Evolutionary conservation across 2,113 vertebrate genomes (phyloP).

Genomic region (Melospiza georgiana): DNA sequence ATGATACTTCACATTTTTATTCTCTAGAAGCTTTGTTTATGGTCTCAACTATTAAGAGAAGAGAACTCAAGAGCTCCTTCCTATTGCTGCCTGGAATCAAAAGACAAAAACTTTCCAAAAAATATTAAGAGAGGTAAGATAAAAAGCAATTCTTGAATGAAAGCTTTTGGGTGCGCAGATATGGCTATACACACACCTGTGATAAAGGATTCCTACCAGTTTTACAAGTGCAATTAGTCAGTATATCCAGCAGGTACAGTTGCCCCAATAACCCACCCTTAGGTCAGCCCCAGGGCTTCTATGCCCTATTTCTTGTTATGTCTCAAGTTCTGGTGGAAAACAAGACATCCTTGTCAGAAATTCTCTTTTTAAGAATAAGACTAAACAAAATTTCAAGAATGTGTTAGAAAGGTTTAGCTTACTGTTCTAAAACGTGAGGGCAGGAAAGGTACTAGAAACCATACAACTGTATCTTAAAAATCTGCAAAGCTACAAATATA

Average conservation of each 20-base stretch:
- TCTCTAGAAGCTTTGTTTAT: neutral
- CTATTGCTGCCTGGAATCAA: neutral
- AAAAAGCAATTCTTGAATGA: neutral
- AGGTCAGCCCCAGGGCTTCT: neutral
- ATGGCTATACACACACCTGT: fast-evolving
- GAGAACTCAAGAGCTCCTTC: neutral
- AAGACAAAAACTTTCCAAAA: neutral
- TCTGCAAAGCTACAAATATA: neutral
- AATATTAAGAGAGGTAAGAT: neutral
- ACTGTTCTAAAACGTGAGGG: fast-evolving
- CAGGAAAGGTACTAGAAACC: neutral
- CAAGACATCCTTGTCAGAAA: neutral
- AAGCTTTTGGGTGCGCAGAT: neutral
- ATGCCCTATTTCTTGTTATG: neutral
- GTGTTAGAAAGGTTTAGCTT: neutral
- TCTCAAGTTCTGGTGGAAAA: neutral
- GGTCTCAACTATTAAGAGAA: neutral
- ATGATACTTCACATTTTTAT: neutral
- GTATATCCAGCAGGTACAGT: neutral
- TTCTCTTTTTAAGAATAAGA: neutral
- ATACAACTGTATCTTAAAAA: neutral
- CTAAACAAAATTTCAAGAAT: neutral
- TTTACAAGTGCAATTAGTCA: neutral
- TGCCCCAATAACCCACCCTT: neutral
- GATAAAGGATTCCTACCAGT: neutral